Evolutionary conservation across 2,797 vertebrate genomes (phyloP).

Genomic region (Poliocrania exsul): DNA sequence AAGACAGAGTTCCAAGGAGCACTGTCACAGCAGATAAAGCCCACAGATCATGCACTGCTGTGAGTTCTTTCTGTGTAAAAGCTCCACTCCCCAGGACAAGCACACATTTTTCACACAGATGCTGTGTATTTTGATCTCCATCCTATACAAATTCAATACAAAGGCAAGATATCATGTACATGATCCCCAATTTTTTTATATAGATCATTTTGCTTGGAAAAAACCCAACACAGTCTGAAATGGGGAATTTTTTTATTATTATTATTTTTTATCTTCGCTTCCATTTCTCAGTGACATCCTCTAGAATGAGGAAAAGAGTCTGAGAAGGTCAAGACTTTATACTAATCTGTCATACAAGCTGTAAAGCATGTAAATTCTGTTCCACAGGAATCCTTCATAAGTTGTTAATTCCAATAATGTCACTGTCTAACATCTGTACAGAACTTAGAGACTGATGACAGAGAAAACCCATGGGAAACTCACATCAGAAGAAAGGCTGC

Average conservation of each 20-base stretch:
- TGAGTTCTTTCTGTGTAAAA: background rate
- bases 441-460: background rate
- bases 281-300: conserved; percentile 2
- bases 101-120: conserved; percentile 37
- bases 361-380: background rate
- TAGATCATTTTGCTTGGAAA: conserved; percentile 33
- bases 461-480: conserved; percentile 42
- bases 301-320: background rate
- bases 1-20: background rate
- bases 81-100: background rate
- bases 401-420: background rate
- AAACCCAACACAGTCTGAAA: conserved; percentile 24
- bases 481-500: background rate
- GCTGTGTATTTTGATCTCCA: conserved; percentile 64
- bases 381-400: conserved; percentile 4
- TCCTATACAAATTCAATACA: background rate
- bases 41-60: background rate
- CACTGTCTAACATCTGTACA: background rate
- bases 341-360: background rate
- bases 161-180: conserved; percentile 3
- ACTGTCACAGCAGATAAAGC: background rate
- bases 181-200: conserved; percentile 29
- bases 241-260: background rate
- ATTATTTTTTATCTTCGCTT: background rate
- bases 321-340: background rate